Evolutionary conservation across 2,888 invertebrate species (phyloP).

Genomic region (Strigamia transsilvanica): DNA sequence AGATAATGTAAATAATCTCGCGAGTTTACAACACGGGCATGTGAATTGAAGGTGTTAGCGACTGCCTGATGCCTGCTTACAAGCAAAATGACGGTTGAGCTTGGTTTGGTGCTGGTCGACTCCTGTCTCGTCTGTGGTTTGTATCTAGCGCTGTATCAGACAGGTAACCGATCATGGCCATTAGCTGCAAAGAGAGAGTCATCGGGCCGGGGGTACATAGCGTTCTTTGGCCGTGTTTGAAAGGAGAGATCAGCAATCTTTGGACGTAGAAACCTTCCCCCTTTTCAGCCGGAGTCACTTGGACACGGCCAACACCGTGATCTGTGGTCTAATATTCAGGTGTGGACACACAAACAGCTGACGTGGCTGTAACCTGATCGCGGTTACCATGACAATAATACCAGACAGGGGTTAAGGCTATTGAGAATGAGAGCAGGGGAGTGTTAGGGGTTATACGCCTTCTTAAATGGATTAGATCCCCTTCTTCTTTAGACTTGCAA

Average conservation of each 20-base stretch:
- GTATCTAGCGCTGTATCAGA: constrained; percentile 30
- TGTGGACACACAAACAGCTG: constrained; percentile 18
- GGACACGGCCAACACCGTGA: constrained; percentile 20
- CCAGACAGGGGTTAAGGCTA: constrained; percentile 5
- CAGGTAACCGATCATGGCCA: constrained; percentile 30
- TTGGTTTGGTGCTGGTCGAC: constrained; percentile 11
- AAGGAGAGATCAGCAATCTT: constrained; percentile 11
- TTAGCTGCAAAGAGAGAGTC: constrained; percentile 15
- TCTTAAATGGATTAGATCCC: constrained; percentile 30
- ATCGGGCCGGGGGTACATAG: constrained; percentile 17
- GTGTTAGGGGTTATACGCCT: constrained; percentile 26
- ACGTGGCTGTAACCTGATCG: constrained; percentile 30
- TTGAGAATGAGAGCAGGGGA: constrained; percentile 17
- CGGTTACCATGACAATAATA: constrained; percentile 21
- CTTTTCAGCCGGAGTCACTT: not conserved
- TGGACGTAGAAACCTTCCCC: not conserved
- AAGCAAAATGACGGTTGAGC: constrained; percentile 9
- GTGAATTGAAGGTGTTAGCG: not conserved
- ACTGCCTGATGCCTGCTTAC: not conserved
- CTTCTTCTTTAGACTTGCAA: not conserved
- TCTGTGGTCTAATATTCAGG: constrained; percentile 30
- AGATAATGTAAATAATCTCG: too few species aligned
- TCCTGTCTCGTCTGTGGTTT: constrained; percentile 30
- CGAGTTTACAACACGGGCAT: not conserved
- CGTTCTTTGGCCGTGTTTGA: constrained; percentile 10